Evolutionary conservation across 2,113 vertebrate species (phyloP), one percentile per base, ranked within the genome.

Genomic region (Pollachius pollachius): DNA sequence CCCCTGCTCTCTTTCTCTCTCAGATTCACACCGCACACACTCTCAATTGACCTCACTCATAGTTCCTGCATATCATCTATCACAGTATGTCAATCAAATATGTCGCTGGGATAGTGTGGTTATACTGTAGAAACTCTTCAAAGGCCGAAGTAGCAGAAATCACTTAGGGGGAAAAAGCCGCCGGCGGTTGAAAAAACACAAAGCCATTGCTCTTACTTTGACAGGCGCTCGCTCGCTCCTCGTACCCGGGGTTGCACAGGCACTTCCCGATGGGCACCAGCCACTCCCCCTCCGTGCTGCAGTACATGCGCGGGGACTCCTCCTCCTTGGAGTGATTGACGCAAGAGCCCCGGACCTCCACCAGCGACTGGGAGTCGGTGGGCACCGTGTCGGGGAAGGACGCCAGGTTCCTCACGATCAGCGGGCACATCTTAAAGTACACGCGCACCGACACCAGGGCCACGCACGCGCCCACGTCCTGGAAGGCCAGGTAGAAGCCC

Each of bases 201-300:
- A 48, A 48, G 2, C 41, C 15, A 3, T 17, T 18, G 76, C 52
- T 58, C 85, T 94, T 97, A 99, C 97, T 96, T 97, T 98, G 95
- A 87, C 97, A 99, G 67, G 91, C 88, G 78, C 87, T 94, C 78
- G 94, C 95, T 86, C 91, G 90, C 81, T 98, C 97, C 74, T 99
- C 97, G 17, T 94, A 97, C 54, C 97, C 97, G 5, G 94, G 90
- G 75, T 96, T 94, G 82, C 97, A 99, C 23, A 96, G 90, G 77
- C 97, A 99, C 91, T 97, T 99, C 82, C 97, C 97, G 60, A 99
- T 99, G 65, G 97, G 97, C 66, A 99, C 97, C 1, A 99, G 95
- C 97, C 97, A 99, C 88, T 99, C 97, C 0, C 97, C 97, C 73
- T 99, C 97, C 0, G 96, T 98, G 82, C 97, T 99, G 91, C 97